Base-by-base conservation (phyloP, 35 echinoderm and acorn worm species). In the Patiria miniata region DNA sequence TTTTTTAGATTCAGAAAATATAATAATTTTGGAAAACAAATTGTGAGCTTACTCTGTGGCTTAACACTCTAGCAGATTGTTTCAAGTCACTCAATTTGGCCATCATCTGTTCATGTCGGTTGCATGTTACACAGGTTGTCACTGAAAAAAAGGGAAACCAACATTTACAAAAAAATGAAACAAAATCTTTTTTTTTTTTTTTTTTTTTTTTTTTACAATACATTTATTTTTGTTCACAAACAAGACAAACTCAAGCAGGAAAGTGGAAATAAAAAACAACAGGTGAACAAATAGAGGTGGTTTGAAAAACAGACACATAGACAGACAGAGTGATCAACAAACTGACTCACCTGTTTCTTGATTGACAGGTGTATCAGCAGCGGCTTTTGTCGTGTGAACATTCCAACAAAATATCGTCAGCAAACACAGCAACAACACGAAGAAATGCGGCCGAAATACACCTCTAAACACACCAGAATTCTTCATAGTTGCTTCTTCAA, bases 91-190 rank as follows among this genome's bases (percentile, higher is more conserved):
- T 73, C 9, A 73, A 10, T 73, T 73, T 73, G 14, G 23, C 9
- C 29, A 73, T 34, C 14, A 73, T 18, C 34, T 73, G 65, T 23
- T 73, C 65, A 73, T 73, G 65, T 23, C 29, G 21, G 65, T 30
- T 34, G 34, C 65, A 73, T 36, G 65, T 73, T 73, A 73, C 65
- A 73, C 65, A 73, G 29, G 65, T 26, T 73, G 65, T 12, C 21
- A 73, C 65, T 73, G 65, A 12, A 73, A 73, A 73, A 36, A 18
- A 73, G 28, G 28, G 29, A 26, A 73, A 73, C 21, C 34, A 1
- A 73, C 65, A 61, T 61, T 61, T 61, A 28, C 14, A 73, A 36
- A 28, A 47, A 47, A 47, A 47, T 47, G 42, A 47, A 47, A 47
- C 12, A 47, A 47, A 12, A 47, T 6, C 42, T 47, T 12, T 12